These are phyloP conservation scores for Aleiodes leptofemur DNA, from an alignment of 2,888 invertebrate genomes.

Conservation along the genomic window DNA sequence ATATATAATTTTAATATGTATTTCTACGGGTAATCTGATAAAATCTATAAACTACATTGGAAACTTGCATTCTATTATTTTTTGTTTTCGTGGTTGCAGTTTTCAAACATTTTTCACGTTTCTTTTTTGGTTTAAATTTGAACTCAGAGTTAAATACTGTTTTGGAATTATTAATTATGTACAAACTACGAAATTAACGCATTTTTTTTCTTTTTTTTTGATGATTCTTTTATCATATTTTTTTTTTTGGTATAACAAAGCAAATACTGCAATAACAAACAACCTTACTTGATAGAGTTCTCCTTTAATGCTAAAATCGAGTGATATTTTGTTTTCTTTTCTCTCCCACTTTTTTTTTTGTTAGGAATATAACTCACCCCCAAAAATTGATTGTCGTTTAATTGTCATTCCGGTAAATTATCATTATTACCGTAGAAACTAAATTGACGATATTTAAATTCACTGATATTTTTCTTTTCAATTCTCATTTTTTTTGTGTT, in stretches of 20 bases:
- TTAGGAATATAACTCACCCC: slow-evolving; percentile 48
- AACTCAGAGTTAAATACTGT: slow-evolving; percentile 46
- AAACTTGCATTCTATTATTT: slow-evolving; percentile 25
- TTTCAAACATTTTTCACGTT: slow-evolving; percentile 18
- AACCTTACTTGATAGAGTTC: slow-evolving; percentile 37
- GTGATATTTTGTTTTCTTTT: slow-evolving; percentile 26
- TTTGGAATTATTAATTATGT: slow-evolving; percentile 50
- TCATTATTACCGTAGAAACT: slow-evolving; percentile 35
- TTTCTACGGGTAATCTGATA: slow-evolving; percentile 35
- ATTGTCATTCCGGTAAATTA: slow-evolving; percentile 44
- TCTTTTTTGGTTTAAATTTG: slow-evolving; percentile 13
- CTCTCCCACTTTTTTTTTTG: neutral
- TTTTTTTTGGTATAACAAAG: slow-evolving; percentile 49
- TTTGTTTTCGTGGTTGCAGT: slow-evolving; percentile 13
- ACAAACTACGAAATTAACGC: slow-evolving; percentile 54
- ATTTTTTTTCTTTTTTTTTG: slow-evolving; percentile 30
- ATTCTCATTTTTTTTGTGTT: slow-evolving; percentile 46
- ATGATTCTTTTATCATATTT: slow-evolving; percentile 5
- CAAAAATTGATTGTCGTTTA: slow-evolving; percentile 58
- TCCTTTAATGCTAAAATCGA: slow-evolving; percentile 32
- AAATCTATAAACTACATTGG: slow-evolving; percentile 37
- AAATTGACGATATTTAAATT: slow-evolving; percentile 41
- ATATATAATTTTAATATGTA: slow-evolving; percentile 38
- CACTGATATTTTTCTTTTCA: slow-evolving; percentile 11
- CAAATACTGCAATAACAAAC: slow-evolving; percentile 55